Conservation (phyloP, 2,888 invertebrate species). For the Alsophila aescularia region DNA sequence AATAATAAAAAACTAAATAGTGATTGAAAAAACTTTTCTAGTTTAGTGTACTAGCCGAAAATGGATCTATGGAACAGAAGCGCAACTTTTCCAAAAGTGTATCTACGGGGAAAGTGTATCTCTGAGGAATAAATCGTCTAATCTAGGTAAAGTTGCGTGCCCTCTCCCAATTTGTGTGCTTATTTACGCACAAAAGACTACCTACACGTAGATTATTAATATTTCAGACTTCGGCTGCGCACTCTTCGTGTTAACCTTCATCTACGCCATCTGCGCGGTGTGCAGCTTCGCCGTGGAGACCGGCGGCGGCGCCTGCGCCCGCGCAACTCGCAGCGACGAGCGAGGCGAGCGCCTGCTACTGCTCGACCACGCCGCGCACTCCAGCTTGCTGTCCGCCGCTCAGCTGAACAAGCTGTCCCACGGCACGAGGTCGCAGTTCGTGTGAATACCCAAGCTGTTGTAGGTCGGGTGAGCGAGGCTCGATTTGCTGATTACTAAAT, state of each 20-base stretch:
- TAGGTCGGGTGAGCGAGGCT: neutral
- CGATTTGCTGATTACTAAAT: neutral
- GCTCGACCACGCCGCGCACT: slow-evolving; percentile 76
- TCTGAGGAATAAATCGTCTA: too few species aligned
- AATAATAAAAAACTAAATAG: too few species aligned
- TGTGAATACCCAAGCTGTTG: slow-evolving; percentile 51
- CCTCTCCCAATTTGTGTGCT: too few species aligned
- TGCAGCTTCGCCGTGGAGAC: slow-evolving; percentile 74
- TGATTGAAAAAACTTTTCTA: too few species aligned
- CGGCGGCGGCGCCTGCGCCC: slow-evolving; percentile 57
- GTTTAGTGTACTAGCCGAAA: too few species aligned
- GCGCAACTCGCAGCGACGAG: slow-evolving; percentile 58
- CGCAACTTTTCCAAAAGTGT: too few species aligned
- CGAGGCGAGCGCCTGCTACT: slow-evolving; percentile 71
- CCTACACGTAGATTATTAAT: neutral
- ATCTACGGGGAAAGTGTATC: too few species aligned
- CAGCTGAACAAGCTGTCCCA: slow-evolving; percentile 73
- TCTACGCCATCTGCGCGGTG: slow-evolving; percentile 78
- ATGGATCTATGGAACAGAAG: too few species aligned
- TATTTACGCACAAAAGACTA: too few species aligned
- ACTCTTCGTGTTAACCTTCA: slow-evolving; percentile 68
- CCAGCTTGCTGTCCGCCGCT: slow-evolving; percentile 74
- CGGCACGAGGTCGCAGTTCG: slow-evolving; percentile 73
- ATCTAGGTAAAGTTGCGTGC: too few species aligned
- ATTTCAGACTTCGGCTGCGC: slow-evolving; percentile 72